Evolutionary conservation across 2,113 vertebrate genomes (phyloP).

Genomic region (Poeciliopsis occidentalis): DNA sequence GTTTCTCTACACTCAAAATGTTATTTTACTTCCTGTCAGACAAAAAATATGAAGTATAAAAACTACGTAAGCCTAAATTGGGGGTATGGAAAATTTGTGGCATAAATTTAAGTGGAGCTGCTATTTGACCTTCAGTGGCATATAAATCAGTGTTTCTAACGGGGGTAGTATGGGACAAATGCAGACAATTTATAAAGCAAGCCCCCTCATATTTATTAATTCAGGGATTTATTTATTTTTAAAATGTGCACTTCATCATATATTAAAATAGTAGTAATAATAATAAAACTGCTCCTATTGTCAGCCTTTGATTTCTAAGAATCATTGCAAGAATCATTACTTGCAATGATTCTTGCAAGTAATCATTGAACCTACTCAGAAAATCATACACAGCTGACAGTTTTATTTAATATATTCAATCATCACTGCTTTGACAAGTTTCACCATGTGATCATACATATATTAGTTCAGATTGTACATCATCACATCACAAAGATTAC

Average conservation of each 20-base stretch:
- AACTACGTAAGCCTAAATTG: background rate
- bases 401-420: constrained; percentile 6
- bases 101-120: background rate
- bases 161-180: no score
- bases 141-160: no score
- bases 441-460: constrained; percentile 23
- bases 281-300: background rate
- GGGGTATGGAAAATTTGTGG: background rate
- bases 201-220: no score
- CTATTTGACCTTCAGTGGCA: no score
- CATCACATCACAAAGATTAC: background rate
- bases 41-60: background rate
- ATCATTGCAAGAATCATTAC: no score
- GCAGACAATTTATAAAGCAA: no score
- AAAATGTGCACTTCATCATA: background rate
- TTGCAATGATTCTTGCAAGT: background rate
- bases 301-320: no score
- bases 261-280: background rate
- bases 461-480: fast-evolving
- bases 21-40: background rate
- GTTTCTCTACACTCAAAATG: background rate
- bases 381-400: background rate
- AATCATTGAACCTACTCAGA: background rate
- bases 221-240: background rate
- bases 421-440: constrained; percentile 1